Evolutionary conservation across 2,888 invertebrate genomes (phyloP), one percentile per base, ranked within the genome.

Genomic region (Beris chalybata): DNA sequence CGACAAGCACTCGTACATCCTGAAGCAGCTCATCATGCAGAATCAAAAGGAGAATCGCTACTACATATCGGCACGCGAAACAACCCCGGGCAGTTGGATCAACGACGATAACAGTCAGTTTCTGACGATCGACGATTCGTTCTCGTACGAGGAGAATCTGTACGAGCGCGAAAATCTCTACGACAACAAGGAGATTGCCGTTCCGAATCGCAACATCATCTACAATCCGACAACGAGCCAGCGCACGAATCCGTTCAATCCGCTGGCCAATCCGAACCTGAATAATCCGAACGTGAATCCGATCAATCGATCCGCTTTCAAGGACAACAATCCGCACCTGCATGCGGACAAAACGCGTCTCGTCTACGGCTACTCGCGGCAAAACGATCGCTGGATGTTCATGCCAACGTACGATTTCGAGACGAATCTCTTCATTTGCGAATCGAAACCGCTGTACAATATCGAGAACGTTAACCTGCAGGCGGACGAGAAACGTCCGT

Each of bases 11-110:
- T 87, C 90, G 0, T 97, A 95, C 76, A 83, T 97, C 48, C 84
- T 93, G 6, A 86, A 91, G 70, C 89, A 92, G 76, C 80, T 97
- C n/a, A 87, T 90, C 74, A 83, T 86, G 74, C 84, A 91, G 74
- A 95, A 96, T 80, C 92, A 93, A 12, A 91, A 92, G 72, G 93
- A 92, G 77, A 86, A 91, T 67, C 85, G 87, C 5, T 97, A 95
- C 92, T 95, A 92, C 76, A 87, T 92, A 30, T 92, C 93, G 55
- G 90, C 91, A 0, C 87, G 87, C 66, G 90, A 91, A 75, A 86
- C 87, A 63, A 85, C 87, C 0, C 87, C 88, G 0, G 89, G 89
- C 32, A 88, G 87, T 72, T 95, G 93, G 92, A 82, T 87, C 0
- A 95, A 94, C 78, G 92, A 93, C 73, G 95, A 96, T 78, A 89